A percentile compares a stretch with the other conserved stretches of the same genome.
phyloP scores from a whole-genome alignment of 2,888 invertebrate genomes.

The Ariolimax columbianus region DNA sequence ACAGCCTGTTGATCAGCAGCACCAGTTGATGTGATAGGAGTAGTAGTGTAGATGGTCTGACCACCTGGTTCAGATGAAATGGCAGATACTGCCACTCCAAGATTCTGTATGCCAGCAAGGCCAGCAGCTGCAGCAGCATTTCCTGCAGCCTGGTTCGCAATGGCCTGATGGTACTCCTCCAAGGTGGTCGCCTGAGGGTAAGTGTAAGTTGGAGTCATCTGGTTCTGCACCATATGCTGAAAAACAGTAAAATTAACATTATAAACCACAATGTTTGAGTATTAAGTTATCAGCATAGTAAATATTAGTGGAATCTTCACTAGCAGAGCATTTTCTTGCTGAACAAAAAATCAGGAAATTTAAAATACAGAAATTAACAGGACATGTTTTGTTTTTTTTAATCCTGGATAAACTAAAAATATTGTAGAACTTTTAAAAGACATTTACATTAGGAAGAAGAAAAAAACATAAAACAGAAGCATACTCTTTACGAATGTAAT shows the following conservation, averaged over 20 bases:
- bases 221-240: slow-evolving; percentile 96
- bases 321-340: no score
- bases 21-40: slow-evolving; percentile 80
- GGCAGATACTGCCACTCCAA: slow-evolving; percentile 58
- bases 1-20: slow-evolving; percentile 83
- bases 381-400: no score
- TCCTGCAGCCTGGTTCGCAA: slow-evolving; percentile 64
- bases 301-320: no score
- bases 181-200: slow-evolving; percentile 76
- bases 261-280: not conserved
- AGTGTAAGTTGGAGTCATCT: slow-evolving; percentile 82
- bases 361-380: no score
- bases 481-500: no score
- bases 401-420: no score
- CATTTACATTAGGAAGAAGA: no score
- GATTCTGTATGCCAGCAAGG: slow-evolving; percentile 37
- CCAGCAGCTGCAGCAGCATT: slow-evolving; percentile 60
- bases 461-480: no score
- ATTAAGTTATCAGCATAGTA: no score
- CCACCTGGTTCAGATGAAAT: slow-evolving; percentile 63
- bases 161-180: slow-evolving; percentile 73
- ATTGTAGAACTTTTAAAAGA: no score
- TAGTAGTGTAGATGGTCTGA: slow-evolving; percentile 69
- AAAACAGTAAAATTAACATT: not conserved
- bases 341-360: no score